Evolutionary conservation across 2,113 vertebrate genomes (phyloP).

Genomic region (Maccullochella peelii): DNA sequence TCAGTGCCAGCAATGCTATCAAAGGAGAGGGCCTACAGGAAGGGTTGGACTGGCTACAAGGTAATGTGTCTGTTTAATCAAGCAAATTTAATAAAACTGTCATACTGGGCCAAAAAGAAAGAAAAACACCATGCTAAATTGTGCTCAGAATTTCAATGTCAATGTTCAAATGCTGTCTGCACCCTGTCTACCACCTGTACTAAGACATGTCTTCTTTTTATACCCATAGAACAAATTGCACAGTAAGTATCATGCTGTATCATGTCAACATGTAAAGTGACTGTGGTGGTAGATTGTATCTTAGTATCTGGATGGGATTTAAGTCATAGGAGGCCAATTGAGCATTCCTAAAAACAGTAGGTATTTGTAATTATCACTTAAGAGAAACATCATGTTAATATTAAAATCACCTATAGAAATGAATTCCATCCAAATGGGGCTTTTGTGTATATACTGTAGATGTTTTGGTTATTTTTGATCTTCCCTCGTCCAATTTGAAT

Average conservation of each 20-base stretch:
- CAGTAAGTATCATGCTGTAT: slow-evolving; percentile 87
- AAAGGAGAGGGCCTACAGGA: slow-evolving; percentile 97
- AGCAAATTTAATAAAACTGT: background rate
- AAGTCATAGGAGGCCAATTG: background rate
- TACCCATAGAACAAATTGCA: slow-evolving; percentile 91
- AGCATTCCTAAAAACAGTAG: background rate
- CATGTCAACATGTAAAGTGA: slow-evolving; percentile 24
- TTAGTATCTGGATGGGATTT: slow-evolving; percentile 21
- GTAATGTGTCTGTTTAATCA: slow-evolving; percentile 73
- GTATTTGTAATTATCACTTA: background rate
- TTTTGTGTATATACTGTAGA: background rate
- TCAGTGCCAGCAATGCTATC: slow-evolving; percentile 94
- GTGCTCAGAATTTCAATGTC: background rate
- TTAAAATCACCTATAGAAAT: background rate
- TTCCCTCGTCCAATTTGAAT: background rate
- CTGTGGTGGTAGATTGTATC: slow-evolving; percentile 23
- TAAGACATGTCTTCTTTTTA: slow-evolving; percentile 71
- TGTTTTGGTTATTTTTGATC: background rate
- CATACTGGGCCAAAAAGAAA: background rate
- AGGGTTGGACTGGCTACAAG: slow-evolving; percentile 98
- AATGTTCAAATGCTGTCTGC: background rate
- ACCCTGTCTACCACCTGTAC: background rate
- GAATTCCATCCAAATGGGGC: slow-evolving; percentile 22
- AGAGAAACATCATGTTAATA: background rate
- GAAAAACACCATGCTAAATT: background rate